Base-by-base conservation (phyloP, 1,140 invertebrate genomes). In the Ectropis grisescens region DNA sequence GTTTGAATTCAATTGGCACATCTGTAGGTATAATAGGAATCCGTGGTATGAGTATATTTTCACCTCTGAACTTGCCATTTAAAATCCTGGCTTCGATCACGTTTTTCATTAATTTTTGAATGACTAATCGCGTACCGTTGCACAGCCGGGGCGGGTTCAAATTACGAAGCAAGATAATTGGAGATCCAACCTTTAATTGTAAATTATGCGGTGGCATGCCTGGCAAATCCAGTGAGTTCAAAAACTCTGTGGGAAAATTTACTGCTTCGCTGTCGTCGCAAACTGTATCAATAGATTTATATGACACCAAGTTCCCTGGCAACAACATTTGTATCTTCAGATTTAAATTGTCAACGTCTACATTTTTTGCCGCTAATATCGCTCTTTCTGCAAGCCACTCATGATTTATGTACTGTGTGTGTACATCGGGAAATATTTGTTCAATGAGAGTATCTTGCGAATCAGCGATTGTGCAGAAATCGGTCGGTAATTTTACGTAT, bases 1-100 rank as follows among this genome's bases (percentile, higher is more conserved):
- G 12, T 43, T 52, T 52, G 13, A 33, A 39, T 16, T 38, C 2
- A 33, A 44, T 32, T 30, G 29, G 31, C 33, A 35, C 26, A 34
- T 41, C 32, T 25, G 32, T 33, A 31, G 38, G 39, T 28, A 35
- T 41, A 7, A 41, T 34, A 28, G 32, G 39, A 29, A 41, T 41
- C 11, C 32, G 32, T 35, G 39, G 39, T 28, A 41, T 8, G 4
- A 41, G 29, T 38, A 36, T 9, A 27, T 32, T 82, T 84, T 43
- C 74, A 91, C 32, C 23, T 11, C 22, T n/a, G 22, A 33, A 32
- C 32, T 34, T 40, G 8, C 41, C 41, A 43, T 13, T 33, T 25
- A 43, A 43, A 33, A 43, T 43, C 11, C 11, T 37, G 10, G 35
- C 35, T 37, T 44, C 41, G 19, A 44, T 33, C 1, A 44, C 26